Conservation (phyloP, 1,140 invertebrate genomes). For the Heliothis virescens region DNA sequence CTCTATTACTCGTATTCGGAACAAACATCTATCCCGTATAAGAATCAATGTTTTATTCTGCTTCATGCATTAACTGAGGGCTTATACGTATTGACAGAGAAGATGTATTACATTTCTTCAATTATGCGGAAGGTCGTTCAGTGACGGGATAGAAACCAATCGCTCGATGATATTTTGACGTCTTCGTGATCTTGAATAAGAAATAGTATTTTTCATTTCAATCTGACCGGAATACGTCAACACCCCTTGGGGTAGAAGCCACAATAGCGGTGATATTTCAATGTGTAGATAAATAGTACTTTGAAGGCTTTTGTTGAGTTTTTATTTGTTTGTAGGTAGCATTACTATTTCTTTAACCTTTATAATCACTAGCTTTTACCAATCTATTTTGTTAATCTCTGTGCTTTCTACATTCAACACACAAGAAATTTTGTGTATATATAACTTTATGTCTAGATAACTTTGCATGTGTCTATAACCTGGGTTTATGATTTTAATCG, state of each 20-base stretch:
- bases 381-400: background rate
- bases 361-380: too few species aligned
- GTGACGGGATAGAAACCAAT: slow-evolving; percentile 25
- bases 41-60: slow-evolving; percentile 52
- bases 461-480: background rate
- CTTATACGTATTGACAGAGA: slow-evolving; percentile 45
- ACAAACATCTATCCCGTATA: slow-evolving; percentile 54
- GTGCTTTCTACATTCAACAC: too few species aligned
- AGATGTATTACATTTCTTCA: slow-evolving; percentile 52
- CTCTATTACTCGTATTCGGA: slow-evolving; percentile 15
- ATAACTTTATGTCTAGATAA: too few species aligned
- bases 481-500: slow-evolving; percentile 19
- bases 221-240: slow-evolving; percentile 36
- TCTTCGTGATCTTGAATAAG: slow-evolving; percentile 56
- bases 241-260: background rate
- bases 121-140: slow-evolving; percentile 53
- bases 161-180: slow-evolving; percentile 45
- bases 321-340: background rate
- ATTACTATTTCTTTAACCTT: too few species aligned
- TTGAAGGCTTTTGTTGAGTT: background rate
- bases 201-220: slow-evolving; percentile 48
- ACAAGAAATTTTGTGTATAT: too few species aligned
- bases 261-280: background rate
- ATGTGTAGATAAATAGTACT: background rate
- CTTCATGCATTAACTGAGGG: slow-evolving; percentile 46